A percentile compares a stretch with the other conserved stretches of the same genome.
phyloP scores from a whole-genome alignment of 2,888 invertebrate species.

The Ophion slaviceki region DNA sequence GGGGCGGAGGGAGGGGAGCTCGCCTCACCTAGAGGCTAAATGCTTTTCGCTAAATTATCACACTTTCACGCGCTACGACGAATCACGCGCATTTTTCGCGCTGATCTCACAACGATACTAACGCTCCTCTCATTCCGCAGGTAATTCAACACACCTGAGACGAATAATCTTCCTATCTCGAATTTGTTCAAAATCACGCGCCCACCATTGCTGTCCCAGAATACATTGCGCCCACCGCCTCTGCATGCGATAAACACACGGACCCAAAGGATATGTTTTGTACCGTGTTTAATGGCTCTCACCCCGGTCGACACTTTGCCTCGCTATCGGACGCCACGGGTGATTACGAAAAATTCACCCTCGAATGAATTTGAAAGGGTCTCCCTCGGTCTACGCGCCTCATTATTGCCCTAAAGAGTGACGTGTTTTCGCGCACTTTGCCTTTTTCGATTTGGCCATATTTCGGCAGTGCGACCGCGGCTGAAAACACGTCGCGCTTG shows the following conservation, averaged over 20 bases:
- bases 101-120: neutral
- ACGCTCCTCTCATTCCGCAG: neutral
- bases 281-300: conserved; percentile 50
- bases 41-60: conserved; percentile 32
- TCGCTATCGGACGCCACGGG: too few relatives aligned
- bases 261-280: conserved; percentile 50
- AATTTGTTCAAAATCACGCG: conserved; percentile 85
- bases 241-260: conserved; percentile 78
- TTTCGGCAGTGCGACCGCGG: conserved; percentile 76
- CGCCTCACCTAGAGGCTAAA: conserved; percentile 57
- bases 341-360: neutral
- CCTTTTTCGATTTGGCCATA: conserved; percentile 79
- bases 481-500: conserved; percentile 77
- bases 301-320: neutral
- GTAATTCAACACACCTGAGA: conserved; percentile 65
- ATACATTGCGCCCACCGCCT: conserved; percentile 78
- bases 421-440: conserved; percentile 78
- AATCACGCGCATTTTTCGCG: neutral
- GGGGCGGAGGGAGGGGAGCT: conserved; percentile 54
- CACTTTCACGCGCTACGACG: conserved; percentile 5
- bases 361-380: neutral
- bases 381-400: neutral
- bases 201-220: conserved; percentile 84
- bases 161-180: conserved; percentile 73
- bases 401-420: conserved; percentile 14